Evolutionary conservation across 2,888 invertebrate genomes (phyloP).

Genomic region (Temnothorax rugatulus): DNA sequence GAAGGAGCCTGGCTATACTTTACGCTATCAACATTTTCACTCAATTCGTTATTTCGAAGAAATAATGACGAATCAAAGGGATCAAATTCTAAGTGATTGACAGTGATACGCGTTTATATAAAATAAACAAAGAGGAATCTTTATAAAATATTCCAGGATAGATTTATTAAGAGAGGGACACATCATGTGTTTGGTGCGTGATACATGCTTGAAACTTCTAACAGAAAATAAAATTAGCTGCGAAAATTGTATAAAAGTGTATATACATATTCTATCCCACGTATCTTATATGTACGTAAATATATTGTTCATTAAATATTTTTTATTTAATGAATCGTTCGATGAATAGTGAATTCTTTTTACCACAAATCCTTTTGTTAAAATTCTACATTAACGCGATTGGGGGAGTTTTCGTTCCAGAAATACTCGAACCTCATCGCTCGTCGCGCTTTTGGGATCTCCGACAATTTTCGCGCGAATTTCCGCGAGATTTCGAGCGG

Average conservation of each 20-base stretch:
- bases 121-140: not conserved
- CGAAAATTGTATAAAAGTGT: not conserved
- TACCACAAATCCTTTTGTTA: not conserved
- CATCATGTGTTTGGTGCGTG: not conserved
- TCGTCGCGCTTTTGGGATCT: not conserved
- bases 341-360: too few relatives aligned
- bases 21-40: not conserved
- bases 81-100: not conserved
- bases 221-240: not conserved
- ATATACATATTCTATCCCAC: not conserved
- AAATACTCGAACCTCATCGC: not conserved
- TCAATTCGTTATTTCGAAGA: not conserved
- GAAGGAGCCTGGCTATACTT: not conserved
- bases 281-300: not conserved
- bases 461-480: not conserved
- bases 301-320: not conserved
- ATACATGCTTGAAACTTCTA: not conserved
- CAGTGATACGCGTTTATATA: not conserved
- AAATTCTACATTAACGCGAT: not conserved
- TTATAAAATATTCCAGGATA: not conserved
- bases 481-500: not conserved
- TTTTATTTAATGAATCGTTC: not conserved
- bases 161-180: not conserved
- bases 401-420: not conserved
- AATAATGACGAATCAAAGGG: not conserved